phyloP scores from a whole-genome alignment of 2,797 vertebrate species.

The Micropoecilia bifurca region DNA sequence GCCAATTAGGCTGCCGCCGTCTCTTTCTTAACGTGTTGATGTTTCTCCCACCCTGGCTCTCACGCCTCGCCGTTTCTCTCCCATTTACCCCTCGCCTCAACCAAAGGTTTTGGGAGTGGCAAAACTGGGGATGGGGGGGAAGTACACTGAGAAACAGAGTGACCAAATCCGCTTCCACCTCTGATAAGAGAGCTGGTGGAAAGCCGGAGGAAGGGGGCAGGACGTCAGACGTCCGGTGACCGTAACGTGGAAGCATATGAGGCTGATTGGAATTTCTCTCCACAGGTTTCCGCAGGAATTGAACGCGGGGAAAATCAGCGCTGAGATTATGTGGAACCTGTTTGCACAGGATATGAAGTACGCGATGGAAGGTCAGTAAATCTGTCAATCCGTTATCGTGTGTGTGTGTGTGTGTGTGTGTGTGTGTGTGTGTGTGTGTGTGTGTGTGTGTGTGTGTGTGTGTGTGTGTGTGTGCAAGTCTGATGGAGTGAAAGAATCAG shows the following conservation, averaged over 20 bases:
- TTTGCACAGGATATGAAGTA: slow-evolving; percentile 98
- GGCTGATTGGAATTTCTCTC: slow-evolving; percentile 66
- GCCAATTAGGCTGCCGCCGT: slow-evolving; percentile 43
- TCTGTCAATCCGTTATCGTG: slow-evolving; percentile 9
- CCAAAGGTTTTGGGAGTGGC: slow-evolving; percentile 28
- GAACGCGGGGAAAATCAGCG: slow-evolving; percentile 92
- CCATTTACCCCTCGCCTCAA: slow-evolving; percentile 10
- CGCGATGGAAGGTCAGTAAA: slow-evolving; percentile 93
- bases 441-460: neutral
- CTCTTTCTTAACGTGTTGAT: slow-evolving; percentile 15
- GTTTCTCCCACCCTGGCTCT: slow-evolving; percentile 29
- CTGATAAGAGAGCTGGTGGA: slow-evolving; percentile 53
- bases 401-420: neutral
- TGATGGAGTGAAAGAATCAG: neutral
- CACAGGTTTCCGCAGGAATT: slow-evolving; percentile 96
- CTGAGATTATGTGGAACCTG: slow-evolving; percentile 94
- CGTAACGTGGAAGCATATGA: slow-evolving; percentile 52
- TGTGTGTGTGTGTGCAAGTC: neutral
- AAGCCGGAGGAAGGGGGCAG: slow-evolving; percentile 43
- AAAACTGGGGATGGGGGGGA: neutral
- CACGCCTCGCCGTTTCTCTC: slow-evolving; percentile 8
- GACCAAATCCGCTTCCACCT: slow-evolving; percentile 49
- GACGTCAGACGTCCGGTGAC: slow-evolving; percentile 48
- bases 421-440: neutral
- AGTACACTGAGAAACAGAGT: slow-evolving; percentile 55